phyloP scores from a whole-genome alignment of 1,140 invertebrate species.

The Drosophila willistoni region DNA sequence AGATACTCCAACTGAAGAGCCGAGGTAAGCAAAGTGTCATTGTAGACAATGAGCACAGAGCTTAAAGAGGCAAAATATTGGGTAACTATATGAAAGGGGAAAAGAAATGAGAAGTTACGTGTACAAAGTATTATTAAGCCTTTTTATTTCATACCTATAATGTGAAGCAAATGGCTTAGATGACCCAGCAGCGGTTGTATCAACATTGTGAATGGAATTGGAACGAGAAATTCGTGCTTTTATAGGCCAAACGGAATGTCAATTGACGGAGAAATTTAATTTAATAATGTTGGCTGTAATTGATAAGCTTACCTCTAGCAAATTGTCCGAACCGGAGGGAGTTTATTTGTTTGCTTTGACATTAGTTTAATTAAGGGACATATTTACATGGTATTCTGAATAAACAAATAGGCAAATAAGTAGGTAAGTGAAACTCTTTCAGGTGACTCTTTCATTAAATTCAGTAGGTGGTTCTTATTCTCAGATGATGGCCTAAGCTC shows the following conservation, averaged over 20 bases:
- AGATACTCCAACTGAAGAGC: slow-evolving; percentile 59
- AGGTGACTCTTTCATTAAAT: not conserved
- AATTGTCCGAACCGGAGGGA: slow-evolving; percentile 14
- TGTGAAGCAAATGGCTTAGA: slow-evolving; percentile 45
- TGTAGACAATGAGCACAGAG: slow-evolving; percentile 67
- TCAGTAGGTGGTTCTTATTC: not conserved
- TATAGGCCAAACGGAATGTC: slow-evolving; percentile 31
- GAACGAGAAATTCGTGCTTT: slow-evolving; percentile 18
- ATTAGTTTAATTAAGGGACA: slow-evolving; percentile 72
- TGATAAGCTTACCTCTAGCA: slow-evolving; percentile 37
- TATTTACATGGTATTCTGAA: slow-evolving; percentile 50
- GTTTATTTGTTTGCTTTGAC: slow-evolving; percentile 54
- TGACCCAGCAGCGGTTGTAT: slow-evolving; percentile 36
- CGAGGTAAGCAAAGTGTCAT: slow-evolving; percentile 30
- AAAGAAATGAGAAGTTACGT: not conserved
- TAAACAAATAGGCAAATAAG: slow-evolving; percentile 39
- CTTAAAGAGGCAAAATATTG: slow-evolving; percentile 48
- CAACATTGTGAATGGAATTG: slow-evolving; percentile 44
- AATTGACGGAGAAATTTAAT: slow-evolving; percentile 63
- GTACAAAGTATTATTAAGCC: no score
- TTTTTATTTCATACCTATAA: slow-evolving; percentile 50
- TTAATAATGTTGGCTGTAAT: slow-evolving; percentile 57
- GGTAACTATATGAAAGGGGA: slow-evolving; percentile 14
- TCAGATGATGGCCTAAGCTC: not conserved
- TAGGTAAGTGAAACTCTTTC: not conserved